Evolutionary conservation across 2,888 invertebrate genomes (phyloP).

Genomic region (Empis livida): DNA sequence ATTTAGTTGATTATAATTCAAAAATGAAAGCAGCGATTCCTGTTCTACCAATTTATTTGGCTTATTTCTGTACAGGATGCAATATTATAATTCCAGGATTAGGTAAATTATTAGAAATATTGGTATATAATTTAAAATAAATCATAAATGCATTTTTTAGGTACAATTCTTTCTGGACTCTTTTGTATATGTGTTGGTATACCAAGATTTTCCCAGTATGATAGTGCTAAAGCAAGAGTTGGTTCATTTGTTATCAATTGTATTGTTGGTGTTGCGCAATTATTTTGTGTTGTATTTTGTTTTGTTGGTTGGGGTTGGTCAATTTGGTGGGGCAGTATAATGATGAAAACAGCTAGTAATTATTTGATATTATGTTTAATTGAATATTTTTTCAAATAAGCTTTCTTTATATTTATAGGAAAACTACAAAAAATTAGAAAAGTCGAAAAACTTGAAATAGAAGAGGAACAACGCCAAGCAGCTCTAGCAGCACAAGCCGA

Average conservation of each 20-base stretch:
- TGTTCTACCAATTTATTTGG: constrained; percentile 71
- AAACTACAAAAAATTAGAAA: constrained; percentile 52
- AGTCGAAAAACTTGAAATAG: constrained; percentile 37
- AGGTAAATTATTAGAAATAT: constrained; percentile 39
- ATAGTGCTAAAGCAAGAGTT: constrained; percentile 59
- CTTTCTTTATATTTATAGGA: constrained; percentile 29
- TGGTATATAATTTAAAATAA: background rate
- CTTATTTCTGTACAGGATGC: constrained; percentile 76
- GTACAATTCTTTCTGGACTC: constrained; percentile 78
- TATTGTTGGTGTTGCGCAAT: constrained; percentile 74
- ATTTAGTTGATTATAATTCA: constrained; percentile 69
- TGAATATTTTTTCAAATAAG: background rate
- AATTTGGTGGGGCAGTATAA: constrained; percentile 93
- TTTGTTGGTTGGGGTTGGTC: constrained; percentile 98
- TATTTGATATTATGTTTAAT: constrained; percentile 1
- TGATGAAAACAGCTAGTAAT: constrained; percentile 82
- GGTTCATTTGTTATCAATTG: constrained; percentile 76
- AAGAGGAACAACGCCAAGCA: constrained; percentile 34
- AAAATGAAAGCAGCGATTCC: constrained; percentile 88
- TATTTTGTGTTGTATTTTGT: constrained; percentile 88
- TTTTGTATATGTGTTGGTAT: constrained; percentile 81
- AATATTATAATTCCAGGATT: constrained; percentile 67
- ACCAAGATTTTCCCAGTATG: constrained; percentile 71
- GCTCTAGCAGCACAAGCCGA: constrained; percentile 38
- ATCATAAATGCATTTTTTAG: too few species aligned